Base-by-base conservation (phyloP, 2,888 invertebrate species). In the Odontocolon sp. region DNA sequence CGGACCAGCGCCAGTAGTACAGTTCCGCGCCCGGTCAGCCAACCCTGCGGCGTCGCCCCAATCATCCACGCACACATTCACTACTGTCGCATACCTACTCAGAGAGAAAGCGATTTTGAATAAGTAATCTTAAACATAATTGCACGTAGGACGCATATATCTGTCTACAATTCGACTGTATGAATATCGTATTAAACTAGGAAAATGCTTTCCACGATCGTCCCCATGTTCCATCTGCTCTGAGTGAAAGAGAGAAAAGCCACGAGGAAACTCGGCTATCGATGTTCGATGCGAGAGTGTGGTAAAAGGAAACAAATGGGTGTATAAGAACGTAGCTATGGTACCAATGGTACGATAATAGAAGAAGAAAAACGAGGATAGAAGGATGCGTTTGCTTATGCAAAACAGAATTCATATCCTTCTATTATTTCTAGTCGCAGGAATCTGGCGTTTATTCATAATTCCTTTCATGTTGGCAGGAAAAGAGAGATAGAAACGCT, bases 11-110 rank as follows among this genome's bases (percentile, higher is more conserved):
- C 56, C 16, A 72, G 71, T 70, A 63, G 70, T 72, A 64, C 45
- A 76, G 38, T 64, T 61, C 64, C 52, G 72, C 23, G 54, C 36
- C 33, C 31, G 57, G 50, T 64, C 57, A 50, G 72, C 42, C 42
- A 21, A 21, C 21, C 33, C 54, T 18, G 45, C 9, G 45, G 9
- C 45, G 9, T 21, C 26, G 6, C 8, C 3, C 50, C n/a, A 26
- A 3, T 28, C 50, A 6, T 50, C n/a, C 50, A 28, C 31, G 45
- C n/a, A 23, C 16, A 31, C 52, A 9, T 16, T 28, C 14, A 31
- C n/a, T n/a, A 5, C 38, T 18, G 36, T 14, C 36, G 14, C 21
- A 31, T 16, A 28, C 16, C 31, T 9, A 3, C 31, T 33, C 0
- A 18, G n/a, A n/a, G n/a, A n/a, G n/a, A n/a, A 50, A 50, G 26